Evolutionary conservation across 2,113 vertebrate species (phyloP).

Genomic region (Coryphaenoides rupestris): DNA sequence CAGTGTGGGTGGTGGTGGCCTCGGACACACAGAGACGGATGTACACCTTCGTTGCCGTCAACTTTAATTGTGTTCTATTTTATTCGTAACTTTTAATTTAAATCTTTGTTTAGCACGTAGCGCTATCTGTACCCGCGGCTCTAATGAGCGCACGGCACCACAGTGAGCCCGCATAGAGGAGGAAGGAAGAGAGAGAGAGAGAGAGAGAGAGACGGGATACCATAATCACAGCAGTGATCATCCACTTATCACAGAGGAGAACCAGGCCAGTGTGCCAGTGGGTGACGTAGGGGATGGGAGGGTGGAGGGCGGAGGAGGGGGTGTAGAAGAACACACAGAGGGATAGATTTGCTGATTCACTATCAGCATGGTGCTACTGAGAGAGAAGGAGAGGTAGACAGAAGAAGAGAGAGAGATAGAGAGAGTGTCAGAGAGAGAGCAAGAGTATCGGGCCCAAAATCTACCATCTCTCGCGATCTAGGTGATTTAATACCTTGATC

Average conservation of each 20-base stretch:
- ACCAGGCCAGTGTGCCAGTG: slow-evolving; percentile 44
- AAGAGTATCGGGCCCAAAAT: too few species aligned
- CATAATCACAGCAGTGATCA: slow-evolving; percentile 41
- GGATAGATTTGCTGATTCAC: too few species aligned
- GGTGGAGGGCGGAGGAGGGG: too few species aligned
- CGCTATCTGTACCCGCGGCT: background rate
- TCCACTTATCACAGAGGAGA: slow-evolving; percentile 29
- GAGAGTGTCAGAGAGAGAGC: background rate
- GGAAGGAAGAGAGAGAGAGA: slow-evolving; percentile 12
- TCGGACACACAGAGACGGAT: too few species aligned
- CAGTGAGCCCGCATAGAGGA: background rate
- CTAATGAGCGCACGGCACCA: background rate
- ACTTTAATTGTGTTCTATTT: too few species aligned
- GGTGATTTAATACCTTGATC: too few species aligned
- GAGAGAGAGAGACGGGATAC: slow-evolving; percentile 28
- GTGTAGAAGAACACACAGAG: background rate
- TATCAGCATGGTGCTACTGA: too few species aligned
- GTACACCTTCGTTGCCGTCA: too few species aligned
- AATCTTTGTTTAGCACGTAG: background rate
- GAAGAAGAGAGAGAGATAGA: background rate
- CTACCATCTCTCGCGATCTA: too few species aligned
- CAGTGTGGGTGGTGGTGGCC: too few species aligned
- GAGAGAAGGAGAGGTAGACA: too few species aligned
- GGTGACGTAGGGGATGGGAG: slow-evolving; percentile 9
- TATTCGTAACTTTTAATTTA: too few species aligned